Evolutionary conservation across 2,797 vertebrate species (phyloP).

Genomic region (Okamejei kenojei): DNA sequence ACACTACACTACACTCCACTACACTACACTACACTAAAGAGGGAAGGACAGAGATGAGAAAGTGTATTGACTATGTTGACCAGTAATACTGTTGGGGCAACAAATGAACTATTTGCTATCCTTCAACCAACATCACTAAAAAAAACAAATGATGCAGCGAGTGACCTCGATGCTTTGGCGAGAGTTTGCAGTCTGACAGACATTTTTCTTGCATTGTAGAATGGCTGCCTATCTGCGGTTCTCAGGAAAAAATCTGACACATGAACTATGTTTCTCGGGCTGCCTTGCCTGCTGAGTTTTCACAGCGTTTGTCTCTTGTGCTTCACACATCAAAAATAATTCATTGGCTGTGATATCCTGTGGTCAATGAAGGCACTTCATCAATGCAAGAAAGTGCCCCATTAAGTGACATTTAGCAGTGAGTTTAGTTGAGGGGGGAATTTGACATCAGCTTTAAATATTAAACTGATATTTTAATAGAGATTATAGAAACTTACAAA

Average conservation of each 20-base stretch:
- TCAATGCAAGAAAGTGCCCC: background rate
- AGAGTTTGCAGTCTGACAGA: background rate
- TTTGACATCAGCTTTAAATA: background rate
- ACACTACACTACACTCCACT: too few species aligned
- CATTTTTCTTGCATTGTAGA: background rate
- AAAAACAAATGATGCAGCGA: background rate
- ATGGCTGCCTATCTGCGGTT: background rate
- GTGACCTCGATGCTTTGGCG: background rate
- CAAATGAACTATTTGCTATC: background rate
- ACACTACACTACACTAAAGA: too few species aligned
- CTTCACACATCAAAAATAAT: too few species aligned
- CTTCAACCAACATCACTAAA: background rate
- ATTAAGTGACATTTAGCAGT: background rate
- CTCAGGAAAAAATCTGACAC: too few species aligned
- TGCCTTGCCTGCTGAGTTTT: too few species aligned
- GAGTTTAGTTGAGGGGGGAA: background rate
- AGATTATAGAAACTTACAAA: too few species aligned
- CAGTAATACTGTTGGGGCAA: background rate
- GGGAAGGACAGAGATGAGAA: too few species aligned
- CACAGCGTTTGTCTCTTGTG: too few species aligned
- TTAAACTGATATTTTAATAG: too few species aligned
- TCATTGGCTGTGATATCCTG: too few species aligned
- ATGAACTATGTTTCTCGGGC: too few species aligned
- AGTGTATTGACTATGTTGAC: too few species aligned
- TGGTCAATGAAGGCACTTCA: background rate